phyloP scores from a whole-genome alignment of 1,140 invertebrate species.

The Triops cancriformis region DNA sequence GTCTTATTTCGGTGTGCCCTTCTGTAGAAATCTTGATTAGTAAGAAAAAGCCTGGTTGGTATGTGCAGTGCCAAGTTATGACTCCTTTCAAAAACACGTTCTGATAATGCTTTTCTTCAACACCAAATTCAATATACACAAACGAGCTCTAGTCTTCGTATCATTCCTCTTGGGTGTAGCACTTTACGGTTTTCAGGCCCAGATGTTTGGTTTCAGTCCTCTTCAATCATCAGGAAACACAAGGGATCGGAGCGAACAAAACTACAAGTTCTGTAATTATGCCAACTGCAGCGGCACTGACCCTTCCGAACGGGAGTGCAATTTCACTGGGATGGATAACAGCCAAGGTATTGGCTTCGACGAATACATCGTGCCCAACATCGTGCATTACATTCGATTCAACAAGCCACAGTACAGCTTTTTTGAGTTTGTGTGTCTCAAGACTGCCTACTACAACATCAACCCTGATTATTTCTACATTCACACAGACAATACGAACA shows the following conservation, averaged over 20 bases:
- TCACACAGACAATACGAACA: slow-evolving; percentile 32
- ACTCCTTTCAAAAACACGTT: no score
- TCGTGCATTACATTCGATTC: slow-evolving; percentile 20
- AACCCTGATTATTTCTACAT: slow-evolving; percentile 34
- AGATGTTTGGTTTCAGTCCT: background rate
- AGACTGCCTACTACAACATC: slow-evolving; percentile 33
- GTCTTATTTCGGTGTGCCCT: no score
- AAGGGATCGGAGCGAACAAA: background rate
- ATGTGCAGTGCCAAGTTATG: no score
- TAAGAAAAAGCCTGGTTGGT: no score
- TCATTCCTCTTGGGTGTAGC: no score
- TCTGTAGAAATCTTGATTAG: no score
- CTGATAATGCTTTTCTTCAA: no score
- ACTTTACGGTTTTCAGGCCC: background rate
- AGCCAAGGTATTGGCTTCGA: background rate
- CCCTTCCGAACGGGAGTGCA: background rate
- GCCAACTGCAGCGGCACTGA: background rate
- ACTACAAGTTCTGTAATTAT: background rate
- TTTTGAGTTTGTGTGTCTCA: slow-evolving; percentile 30
- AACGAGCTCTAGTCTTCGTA: no score
- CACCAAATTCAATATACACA: no score
- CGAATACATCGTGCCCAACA: slow-evolving; percentile 16
- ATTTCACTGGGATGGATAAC: background rate
- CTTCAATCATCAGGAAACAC: background rate
- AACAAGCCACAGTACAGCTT: slow-evolving; percentile 26